These are phyloP conservation scores for Ectobius pallidus DNA, from an alignment of 2,888 invertebrate genomes.

Conservation along the genomic window DNA sequence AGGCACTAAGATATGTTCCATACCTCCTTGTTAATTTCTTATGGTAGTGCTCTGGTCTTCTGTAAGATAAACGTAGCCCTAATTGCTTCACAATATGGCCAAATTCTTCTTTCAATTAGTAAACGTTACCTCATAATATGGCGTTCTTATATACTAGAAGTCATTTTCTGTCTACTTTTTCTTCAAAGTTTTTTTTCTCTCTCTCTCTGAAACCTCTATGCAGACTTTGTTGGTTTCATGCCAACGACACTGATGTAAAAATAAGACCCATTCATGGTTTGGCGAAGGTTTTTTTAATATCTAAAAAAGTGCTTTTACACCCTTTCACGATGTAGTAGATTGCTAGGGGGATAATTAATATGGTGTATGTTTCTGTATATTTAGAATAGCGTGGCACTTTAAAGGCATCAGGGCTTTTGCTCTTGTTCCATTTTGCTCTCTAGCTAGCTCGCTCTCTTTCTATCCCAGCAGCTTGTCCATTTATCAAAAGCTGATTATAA, in stretches of 20 bases:
- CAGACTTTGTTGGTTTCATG: slow-evolving; percentile 25
- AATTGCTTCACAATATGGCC: too few relatives aligned
- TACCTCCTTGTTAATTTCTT: too few relatives aligned
- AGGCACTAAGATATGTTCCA: too few relatives aligned
- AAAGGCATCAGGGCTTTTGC: slow-evolving; percentile 31
- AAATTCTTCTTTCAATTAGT: too few relatives aligned
- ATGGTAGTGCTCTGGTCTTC: too few relatives aligned
- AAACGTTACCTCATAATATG: too few relatives aligned
- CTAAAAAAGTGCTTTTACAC: slow-evolving; percentile 29
- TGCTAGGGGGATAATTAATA: slow-evolving; percentile 35
- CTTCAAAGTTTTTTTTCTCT: not conserved
- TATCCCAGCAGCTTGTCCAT: slow-evolving; percentile 22
- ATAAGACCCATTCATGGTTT: slow-evolving; percentile 25
- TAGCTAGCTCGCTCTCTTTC: slow-evolving; percentile 8
- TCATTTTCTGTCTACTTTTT: not conserved
- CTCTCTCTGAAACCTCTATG: slow-evolving; percentile 1
- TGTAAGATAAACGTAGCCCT: too few relatives aligned
- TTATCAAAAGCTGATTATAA: slow-evolving; percentile 39
- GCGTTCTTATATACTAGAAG: too few relatives aligned
- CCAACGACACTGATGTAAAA: slow-evolving; percentile 29
- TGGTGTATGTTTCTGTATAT: slow-evolving; percentile 26
- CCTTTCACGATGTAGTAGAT: slow-evolving; percentile 25
- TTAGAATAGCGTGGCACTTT: slow-evolving; percentile 33
- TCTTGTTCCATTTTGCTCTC: slow-evolving; percentile 30
- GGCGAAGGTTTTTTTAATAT: not conserved